Conservation (phyloP, 2,888 invertebrate species). For the Euplexia lucipara region DNA sequence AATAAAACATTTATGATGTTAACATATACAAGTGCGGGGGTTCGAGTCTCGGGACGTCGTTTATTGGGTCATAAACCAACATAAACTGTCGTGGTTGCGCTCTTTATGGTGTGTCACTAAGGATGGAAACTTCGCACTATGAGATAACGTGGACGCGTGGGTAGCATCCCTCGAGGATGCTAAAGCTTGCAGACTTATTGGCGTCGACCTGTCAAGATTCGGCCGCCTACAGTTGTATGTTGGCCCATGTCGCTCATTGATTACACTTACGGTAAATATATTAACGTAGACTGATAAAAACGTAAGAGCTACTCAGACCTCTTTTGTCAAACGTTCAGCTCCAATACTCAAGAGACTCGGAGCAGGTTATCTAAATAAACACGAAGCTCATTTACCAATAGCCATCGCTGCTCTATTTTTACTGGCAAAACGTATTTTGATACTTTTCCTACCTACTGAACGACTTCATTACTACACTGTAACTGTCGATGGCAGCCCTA, state of each 20-base stretch:
- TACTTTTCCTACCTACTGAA: too few relatives aligned
- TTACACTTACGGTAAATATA: not conserved
- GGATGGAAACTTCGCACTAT: constrained; percentile 16
- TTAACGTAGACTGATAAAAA: not conserved
- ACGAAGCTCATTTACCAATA: not conserved
- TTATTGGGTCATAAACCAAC: constrained; percentile 41
- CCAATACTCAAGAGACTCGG: not conserved
- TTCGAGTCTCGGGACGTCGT: constrained; percentile 16
- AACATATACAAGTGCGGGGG: constrained; percentile 22
- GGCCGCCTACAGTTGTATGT: not conserved
- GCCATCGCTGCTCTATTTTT: too few relatives aligned
- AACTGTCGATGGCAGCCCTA: constrained; percentile 19
- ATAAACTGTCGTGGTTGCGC: constrained; percentile 33
- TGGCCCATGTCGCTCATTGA: not conserved
- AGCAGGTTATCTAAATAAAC: not conserved
- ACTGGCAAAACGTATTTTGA: too few relatives aligned
- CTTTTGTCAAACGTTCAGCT: not conserved
- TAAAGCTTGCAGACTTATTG: not conserved
- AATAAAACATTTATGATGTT: constrained; percentile 22
- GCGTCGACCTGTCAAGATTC: not conserved
- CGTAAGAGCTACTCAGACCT: not conserved
- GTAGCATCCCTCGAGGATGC: constrained; percentile 3
- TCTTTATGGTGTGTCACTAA: constrained; percentile 17
- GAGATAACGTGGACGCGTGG: not conserved
- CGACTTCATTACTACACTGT: not conserved